These are phyloP conservation scores for Aphrocallistes beatrix DNA, from an alignment of 37 sponge, comb jelly and placozoan species.

Conservation along the genomic window DNA sequence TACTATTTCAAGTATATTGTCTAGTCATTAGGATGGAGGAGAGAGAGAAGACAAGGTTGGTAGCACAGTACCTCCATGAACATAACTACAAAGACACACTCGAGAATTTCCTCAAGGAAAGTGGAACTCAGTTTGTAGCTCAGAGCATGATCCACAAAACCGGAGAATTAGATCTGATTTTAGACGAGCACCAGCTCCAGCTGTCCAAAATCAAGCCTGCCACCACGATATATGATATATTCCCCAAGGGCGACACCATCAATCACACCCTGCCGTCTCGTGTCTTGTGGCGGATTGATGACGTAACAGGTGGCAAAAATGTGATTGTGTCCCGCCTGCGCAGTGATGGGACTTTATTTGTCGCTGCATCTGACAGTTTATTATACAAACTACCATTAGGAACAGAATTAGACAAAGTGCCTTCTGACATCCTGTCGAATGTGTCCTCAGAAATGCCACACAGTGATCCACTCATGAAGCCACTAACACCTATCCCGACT, in stretches of 20 bases:
- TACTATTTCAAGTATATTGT: no score
- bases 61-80: not conserved
- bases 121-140: constrained; percentile 29
- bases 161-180: constrained; percentile 35
- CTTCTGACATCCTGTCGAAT: not conserved
- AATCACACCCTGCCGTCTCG: not conserved
- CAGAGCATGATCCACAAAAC: constrained; percentile 23
- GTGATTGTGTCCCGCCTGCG: not conserved
- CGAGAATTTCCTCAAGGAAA: not conserved
- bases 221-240: not conserved
- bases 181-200: constrained; percentile 23
- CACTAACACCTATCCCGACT: constrained; percentile 28
- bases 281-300: not conserved
- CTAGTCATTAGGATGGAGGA: no score
- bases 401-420: not conserved
- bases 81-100: not conserved
- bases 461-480: constrained; percentile 13
- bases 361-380: not conserved
- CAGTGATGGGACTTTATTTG: not conserved
- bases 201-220: not conserved
- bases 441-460: not conserved
- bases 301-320: not conserved
- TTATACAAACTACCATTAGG: not conserved
- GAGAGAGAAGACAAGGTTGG: not conserved
- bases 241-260: not conserved